Evolutionary conservation across 2,113 vertebrate species (phyloP), one percentile per base, ranked within the genome.

Genomic region (Amblyornis subalaris): DNA sequence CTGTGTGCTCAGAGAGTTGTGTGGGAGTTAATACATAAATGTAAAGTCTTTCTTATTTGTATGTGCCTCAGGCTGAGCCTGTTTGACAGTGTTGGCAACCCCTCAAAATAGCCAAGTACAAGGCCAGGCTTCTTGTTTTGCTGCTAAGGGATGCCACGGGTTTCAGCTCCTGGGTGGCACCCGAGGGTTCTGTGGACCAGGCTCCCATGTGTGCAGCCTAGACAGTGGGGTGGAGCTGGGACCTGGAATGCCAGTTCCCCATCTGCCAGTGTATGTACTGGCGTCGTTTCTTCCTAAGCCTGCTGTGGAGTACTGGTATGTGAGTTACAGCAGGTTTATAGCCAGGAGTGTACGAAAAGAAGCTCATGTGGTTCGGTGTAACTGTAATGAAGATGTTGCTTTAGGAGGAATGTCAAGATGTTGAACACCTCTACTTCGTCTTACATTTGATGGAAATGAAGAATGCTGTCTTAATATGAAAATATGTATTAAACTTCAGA

Each of bases 141-240:
- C 55, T 70, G 33, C 26, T 47, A 35, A 85, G 77, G 23, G 12
- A 7, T 91, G 35, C 35, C 9, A 1, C 40, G 31, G 40, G 36
- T 74, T 79, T 62, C n/a, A 79, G 62, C 67, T 88, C 12, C 10
- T 9, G 12, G 14, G 35, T 71, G 16, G 13, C 23, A 15, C 42
- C 35, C 70, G 14, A 31, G 21, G 9, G 31, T 85, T 55, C 51
- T n/a, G 15, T 61, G 55, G 16, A 66, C 9, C 4, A 7, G 2
- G 0, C 23, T 77, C 17, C 55, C 2, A 1, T 40, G 8, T 0
- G 0, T 55, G n/a, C 66, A 60, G 14, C 35, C 23, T 58, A 44
- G 33, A 47, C 47, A 40, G 35, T 0, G 12, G 2, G 15, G 57
- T 75, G 45, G 50, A 86, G 25, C n/a, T 62, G 40, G 22, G 54